A percentile compares a stretch with the other conserved stretches of the same genome.
phyloP scores from a whole-genome alignment of 1,140 invertebrate species.

The Drosophila insularis region DNA sequence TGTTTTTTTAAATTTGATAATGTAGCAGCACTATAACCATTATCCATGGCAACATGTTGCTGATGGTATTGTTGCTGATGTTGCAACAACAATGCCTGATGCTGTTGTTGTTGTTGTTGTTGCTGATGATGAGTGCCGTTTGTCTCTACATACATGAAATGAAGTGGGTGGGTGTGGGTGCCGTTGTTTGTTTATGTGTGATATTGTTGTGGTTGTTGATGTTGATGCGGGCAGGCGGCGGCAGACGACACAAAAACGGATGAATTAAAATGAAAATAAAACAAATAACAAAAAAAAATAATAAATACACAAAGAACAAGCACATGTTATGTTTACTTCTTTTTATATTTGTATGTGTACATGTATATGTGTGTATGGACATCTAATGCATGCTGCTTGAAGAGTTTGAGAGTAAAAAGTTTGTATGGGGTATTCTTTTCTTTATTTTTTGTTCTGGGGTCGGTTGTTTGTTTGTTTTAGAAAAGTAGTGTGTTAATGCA shows the following conservation, averaged over 20 bases:
- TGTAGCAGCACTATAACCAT: constrained; percentile 83
- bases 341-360: neutral
- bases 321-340: constrained; percentile 70
- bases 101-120: constrained; percentile 82
- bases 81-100: constrained; percentile 67
- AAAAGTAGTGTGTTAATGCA: too few relatives aligned
- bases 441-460: too few relatives aligned
- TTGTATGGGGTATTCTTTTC: too few relatives aligned
- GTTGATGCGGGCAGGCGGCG: constrained; percentile 50
- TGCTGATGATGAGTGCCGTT: constrained; percentile 71
- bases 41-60: constrained; percentile 69
- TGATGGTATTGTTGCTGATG: constrained; percentile 83
- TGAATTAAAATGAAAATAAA: constrained; percentile 63
- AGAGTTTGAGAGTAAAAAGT: too few relatives aligned
- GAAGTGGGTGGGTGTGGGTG: constrained; percentile 22
- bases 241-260: constrained; percentile 56
- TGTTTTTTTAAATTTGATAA: constrained; percentile 95
- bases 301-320: constrained; percentile 64
- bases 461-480: too few relatives aligned
- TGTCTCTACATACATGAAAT: constrained; percentile 67
- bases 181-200: constrained; percentile 8
- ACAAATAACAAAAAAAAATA: constrained; percentile 53
- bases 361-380: neutral
- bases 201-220: constrained; percentile 42
- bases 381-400: constrained; percentile 17